Conservation (phyloP, 2,797 vertebrate genomes). For the Lindbergichthys nudifrons region DNA sequence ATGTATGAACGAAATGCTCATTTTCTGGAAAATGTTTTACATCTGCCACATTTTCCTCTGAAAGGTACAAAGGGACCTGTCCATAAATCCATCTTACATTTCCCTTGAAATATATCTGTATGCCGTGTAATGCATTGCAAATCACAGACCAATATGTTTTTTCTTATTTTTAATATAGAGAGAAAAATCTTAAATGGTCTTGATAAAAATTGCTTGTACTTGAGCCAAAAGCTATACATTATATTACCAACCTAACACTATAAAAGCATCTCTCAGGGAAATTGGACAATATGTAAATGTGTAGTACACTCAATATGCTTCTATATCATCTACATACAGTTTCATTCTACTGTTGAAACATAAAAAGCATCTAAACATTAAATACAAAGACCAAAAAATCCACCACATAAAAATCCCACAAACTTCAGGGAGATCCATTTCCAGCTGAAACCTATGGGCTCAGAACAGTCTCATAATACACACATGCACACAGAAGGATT, state of each 20-base stretch:
- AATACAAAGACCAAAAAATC: neutral
- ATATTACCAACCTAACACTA: neutral
- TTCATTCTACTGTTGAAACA: neutral
- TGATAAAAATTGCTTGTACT: neutral
- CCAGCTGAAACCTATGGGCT: too few species aligned
- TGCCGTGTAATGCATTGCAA: neutral
- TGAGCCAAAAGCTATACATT: neutral
- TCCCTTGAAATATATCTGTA: slow-evolving; percentile 3
- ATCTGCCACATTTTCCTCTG: slow-evolving; percentile 3
- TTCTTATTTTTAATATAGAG: neutral
- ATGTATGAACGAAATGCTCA: slow-evolving; percentile 28
- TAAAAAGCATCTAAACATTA: neutral
- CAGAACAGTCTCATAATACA: too few species aligned
- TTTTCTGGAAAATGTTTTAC: slow-evolving; percentile 18
- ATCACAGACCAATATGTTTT: neutral
- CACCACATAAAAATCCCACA: neutral
- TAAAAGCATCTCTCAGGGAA: too few species aligned
- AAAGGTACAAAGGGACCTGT: slow-evolving; percentile 10
- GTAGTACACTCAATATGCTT: neutral
- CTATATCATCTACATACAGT: neutral
- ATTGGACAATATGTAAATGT: neutral
- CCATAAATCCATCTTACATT: neutral
- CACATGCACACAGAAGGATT: too few species aligned
- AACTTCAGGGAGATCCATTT: neutral
- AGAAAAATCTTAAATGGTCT: neutral